These are phyloP conservation scores for Orestias chungarensis DNA, from an alignment of 2,797 vertebrate species.

Conservation along the genomic window DNA sequence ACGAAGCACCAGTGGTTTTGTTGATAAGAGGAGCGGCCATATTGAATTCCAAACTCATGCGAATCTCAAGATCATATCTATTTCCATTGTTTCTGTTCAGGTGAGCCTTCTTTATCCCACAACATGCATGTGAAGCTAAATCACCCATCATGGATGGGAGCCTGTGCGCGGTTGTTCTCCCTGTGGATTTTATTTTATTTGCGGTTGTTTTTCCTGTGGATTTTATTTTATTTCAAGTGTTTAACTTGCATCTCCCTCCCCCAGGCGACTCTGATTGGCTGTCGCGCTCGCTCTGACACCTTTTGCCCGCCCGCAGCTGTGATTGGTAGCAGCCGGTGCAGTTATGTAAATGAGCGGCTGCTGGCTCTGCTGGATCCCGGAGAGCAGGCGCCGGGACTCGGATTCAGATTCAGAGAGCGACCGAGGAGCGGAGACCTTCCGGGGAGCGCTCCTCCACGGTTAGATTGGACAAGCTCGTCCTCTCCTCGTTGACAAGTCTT, in stretches of 20 bases:
- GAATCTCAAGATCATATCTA: background rate
- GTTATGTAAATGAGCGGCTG: conserved; percentile 85
- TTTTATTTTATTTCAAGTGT: too few species aligned
- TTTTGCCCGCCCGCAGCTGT: conserved; percentile 59
- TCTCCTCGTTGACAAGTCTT: conserved; percentile 15
- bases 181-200: too few species aligned
- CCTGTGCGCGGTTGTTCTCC: too few species aligned
- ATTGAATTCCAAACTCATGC: background rate
- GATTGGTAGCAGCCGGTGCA: conserved; percentile 80
- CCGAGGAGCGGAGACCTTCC: background rate
- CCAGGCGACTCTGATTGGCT: conserved; percentile 68
- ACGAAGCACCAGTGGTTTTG: too few species aligned
- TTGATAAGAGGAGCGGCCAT: too few species aligned
- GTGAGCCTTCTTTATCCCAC: background rate
- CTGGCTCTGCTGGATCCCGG: conserved; percentile 52
- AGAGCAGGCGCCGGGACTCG: conserved; percentile 33
- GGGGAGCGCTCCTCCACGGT: background rate
- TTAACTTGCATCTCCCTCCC: conserved; percentile 60
- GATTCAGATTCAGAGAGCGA: conserved; percentile 22
- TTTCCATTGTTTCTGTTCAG: background rate
- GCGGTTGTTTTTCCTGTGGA: too few species aligned
- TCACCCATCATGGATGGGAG: background rate
- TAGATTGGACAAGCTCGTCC: background rate
- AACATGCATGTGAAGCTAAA: background rate
- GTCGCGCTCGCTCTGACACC: conserved; percentile 54